These are phyloP conservation scores for Zygothrica quintamaculata DNA, from an alignment of 2,888 invertebrate species.

Conservation along the genomic window DNA sequence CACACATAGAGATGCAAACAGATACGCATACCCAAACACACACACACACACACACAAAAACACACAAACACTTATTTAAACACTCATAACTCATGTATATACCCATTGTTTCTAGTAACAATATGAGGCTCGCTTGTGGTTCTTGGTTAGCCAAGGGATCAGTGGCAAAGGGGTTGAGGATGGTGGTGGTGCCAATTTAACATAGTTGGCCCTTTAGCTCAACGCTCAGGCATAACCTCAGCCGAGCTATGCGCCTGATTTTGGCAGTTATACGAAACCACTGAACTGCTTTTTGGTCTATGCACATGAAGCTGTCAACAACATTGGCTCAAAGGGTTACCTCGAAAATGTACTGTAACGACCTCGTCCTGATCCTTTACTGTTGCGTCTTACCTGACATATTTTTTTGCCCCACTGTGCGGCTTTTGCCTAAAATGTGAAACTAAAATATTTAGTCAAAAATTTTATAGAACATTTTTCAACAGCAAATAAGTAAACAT, in stretches of 20 bases:
- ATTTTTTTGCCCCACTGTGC: conserved; percentile 10
- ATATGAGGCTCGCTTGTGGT: conserved; percentile 53
- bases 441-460: conserved; percentile 75
- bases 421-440: conserved; percentile 61
- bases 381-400: conserved; percentile 4
- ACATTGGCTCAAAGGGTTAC: conserved; percentile 47
- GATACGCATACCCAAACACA: conserved; percentile 3
- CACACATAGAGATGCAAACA: conserved; percentile 21
- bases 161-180: background rate
- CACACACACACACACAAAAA: conserved; percentile 12
- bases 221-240: conserved; percentile 26
- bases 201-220: conserved; percentile 49
- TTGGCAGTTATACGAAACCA: conserved; percentile 73
- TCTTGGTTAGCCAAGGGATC: conserved; percentile 6
- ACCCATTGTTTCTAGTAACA: conserved; percentile 71
- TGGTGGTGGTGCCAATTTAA: conserved; percentile 2
- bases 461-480: conserved; percentile 68
- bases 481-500: conserved; percentile 32
- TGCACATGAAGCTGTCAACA: conserved; percentile 72
- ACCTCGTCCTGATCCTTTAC: background rate
- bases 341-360: conserved; percentile 11
- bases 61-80: conserved; percentile 6
- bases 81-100: conserved; percentile 62
- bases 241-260: conserved; percentile 43
- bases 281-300: conserved; percentile 66